A percentile compares a stretch with the other conserved stretches of the same genome.
phyloP scores from a whole-genome alignment of 2,888 invertebrate species.

The Chydorus sphaericus region DNA sequence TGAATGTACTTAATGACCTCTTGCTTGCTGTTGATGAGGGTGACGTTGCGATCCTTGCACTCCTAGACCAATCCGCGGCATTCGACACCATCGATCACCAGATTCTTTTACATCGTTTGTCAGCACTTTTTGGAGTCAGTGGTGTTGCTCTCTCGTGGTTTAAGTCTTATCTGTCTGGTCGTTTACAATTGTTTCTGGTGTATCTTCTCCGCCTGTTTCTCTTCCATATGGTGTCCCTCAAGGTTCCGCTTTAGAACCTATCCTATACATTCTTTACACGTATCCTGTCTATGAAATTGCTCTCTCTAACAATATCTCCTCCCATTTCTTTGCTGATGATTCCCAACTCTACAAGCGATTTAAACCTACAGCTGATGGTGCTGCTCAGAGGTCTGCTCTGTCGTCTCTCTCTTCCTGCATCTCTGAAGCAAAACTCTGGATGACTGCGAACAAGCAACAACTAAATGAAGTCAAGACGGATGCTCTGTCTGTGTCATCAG shows the following conservation, averaged over 20 bases:
- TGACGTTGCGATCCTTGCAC: neutral
- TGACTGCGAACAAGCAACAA: neutral
- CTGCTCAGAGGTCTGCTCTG: neutral
- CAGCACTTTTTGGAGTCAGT: neutral
- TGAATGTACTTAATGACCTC: neutral
- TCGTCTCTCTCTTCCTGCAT: neutral
- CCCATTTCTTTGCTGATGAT: neutral
- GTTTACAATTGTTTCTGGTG: neutral
- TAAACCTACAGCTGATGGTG: neutral
- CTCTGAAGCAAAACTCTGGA: neutral
- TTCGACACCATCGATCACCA: neutral
- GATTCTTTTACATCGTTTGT: neutral
- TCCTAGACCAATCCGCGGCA: neutral
- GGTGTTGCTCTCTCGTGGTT: neutral
- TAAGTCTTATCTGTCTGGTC: neutral
- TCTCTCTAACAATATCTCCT: neutral
- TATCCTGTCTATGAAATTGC: neutral
- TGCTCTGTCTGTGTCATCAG: neutral
- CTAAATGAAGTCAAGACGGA: neutral
- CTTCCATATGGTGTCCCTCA: neutral
- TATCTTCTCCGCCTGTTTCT: neutral
- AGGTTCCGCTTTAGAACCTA: neutral
- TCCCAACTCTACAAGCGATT: neutral
- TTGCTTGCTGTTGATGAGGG: neutral
- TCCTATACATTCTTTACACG: neutral